Evolutionary conservation across 2,113 vertebrate species (phyloP).

Genomic region (Dinomys branickii): DNA sequence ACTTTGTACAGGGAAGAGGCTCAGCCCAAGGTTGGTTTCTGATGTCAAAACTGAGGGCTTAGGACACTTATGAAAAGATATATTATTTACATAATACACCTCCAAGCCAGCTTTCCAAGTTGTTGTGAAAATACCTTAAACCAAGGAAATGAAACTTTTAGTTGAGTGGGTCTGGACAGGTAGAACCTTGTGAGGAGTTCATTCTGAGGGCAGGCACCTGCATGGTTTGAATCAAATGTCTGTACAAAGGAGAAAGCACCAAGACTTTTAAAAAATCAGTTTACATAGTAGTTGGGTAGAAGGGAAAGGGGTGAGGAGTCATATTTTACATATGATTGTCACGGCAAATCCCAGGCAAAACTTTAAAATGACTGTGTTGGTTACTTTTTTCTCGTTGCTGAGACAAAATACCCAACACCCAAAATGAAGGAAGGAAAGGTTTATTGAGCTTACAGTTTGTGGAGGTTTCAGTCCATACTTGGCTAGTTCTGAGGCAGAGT

Average conservation of each 20-base stretch:
- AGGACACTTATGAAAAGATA: background rate
- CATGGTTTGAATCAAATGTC: background rate
- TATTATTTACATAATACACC: background rate
- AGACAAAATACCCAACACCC: no score
- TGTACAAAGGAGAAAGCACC: background rate
- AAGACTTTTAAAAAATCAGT: background rate
- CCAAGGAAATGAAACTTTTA: background rate
- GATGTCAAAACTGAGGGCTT: background rate
- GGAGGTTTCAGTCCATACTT: no score
- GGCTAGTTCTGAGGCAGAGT: no score
- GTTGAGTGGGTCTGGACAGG: background rate
- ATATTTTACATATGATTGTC: background rate
- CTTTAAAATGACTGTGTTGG: conserved; percentile 47
- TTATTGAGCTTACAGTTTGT: no score
- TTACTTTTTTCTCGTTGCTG: no score
- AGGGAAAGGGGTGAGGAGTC: background rate
- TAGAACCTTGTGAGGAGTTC: background rate
- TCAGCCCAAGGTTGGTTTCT: background rate
- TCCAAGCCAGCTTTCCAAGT: background rate
- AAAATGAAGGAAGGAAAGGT: no score
- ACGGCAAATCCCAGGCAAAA: background rate
- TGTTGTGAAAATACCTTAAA: background rate
- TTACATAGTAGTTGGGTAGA: background rate
- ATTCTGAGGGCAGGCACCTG: background rate
- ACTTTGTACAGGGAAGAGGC: background rate